Evolutionary conservation across 2,888 invertebrate genomes (phyloP).

Genomic region (Linyphia triangularis): DNA sequence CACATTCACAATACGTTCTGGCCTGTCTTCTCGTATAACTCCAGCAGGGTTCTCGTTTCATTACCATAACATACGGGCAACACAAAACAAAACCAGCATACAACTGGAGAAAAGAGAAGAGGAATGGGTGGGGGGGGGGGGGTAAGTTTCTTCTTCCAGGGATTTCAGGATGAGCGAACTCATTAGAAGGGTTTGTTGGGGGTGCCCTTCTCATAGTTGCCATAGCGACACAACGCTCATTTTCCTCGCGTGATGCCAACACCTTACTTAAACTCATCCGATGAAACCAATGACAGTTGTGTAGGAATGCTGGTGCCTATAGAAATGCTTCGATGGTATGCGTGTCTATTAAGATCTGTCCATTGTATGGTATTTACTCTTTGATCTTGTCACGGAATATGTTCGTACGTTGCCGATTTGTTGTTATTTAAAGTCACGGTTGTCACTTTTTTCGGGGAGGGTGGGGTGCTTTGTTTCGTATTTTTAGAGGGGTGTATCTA

Average conservation of each 20-base stretch:
- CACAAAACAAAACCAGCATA: neutral
- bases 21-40: neutral
- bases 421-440: neutral
- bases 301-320: neutral
- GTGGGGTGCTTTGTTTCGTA: neutral
- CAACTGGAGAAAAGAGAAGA: no score
- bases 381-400: neutral
- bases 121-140: neutral
- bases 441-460: neutral
- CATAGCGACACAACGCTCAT: neutral
- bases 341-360: neutral
- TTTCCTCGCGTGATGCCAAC: neutral
- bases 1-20: neutral
- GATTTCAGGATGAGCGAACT: neutral
- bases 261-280: neutral
- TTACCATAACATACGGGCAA: neutral
- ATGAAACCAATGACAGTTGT: neutral
- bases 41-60: neutral
- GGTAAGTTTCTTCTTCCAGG: neutral
- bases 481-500: neutral
- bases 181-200: slow-evolving; percentile 3
- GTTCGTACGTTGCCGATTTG: neutral
- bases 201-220: neutral
- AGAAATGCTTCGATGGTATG: neutral
- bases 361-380: neutral